phyloP scores from a whole-genome alignment of 53 echinoderm and acorn worm genomes.

The Paracentrotus lividus region DNA sequence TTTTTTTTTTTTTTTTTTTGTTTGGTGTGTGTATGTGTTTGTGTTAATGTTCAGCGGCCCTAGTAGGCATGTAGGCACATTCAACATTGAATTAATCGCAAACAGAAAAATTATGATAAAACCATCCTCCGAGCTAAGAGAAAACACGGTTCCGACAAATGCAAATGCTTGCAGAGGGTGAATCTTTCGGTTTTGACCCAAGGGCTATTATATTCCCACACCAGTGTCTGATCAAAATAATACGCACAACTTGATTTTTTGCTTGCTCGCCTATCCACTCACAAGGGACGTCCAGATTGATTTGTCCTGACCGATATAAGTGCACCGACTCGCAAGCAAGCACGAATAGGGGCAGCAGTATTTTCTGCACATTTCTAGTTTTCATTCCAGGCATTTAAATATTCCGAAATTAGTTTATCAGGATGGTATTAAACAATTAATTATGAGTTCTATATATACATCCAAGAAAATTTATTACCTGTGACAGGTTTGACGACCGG shows the following conservation, averaged over 20 bases:
- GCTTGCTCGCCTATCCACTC: constrained; percentile 11
- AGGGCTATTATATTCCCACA: not conserved
- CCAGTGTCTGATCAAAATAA: not conserved
- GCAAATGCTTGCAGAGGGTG: not conserved
- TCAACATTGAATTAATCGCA: too few relatives aligned
- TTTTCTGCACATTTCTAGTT: not conserved
- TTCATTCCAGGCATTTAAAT: not conserved
- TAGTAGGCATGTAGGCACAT: too few relatives aligned
- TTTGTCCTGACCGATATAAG: constrained; percentile 3
- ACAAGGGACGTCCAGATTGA: not conserved
- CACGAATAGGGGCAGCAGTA: not conserved
- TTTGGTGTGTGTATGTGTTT: too few relatives aligned
- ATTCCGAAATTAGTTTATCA: too few relatives aligned
- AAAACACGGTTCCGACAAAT: not conserved
- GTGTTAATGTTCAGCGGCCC: too few relatives aligned
- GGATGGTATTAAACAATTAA: too few relatives aligned
- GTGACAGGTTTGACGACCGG: too few relatives aligned
- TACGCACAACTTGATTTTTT: constrained; percentile 12
- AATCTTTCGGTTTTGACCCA: not conserved
- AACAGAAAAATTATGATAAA: too few relatives aligned
- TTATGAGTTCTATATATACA: too few relatives aligned
- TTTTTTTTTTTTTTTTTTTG: too few relatives aligned
- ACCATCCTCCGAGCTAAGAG: too few relatives aligned
- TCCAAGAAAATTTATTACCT: too few relatives aligned
- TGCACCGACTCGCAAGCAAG: constrained; percentile 8